Evolutionary conservation across 2,797 vertebrate genomes (phyloP), one percentile per base, ranked within the genome.

Genomic region (Manis javanica): DNA sequence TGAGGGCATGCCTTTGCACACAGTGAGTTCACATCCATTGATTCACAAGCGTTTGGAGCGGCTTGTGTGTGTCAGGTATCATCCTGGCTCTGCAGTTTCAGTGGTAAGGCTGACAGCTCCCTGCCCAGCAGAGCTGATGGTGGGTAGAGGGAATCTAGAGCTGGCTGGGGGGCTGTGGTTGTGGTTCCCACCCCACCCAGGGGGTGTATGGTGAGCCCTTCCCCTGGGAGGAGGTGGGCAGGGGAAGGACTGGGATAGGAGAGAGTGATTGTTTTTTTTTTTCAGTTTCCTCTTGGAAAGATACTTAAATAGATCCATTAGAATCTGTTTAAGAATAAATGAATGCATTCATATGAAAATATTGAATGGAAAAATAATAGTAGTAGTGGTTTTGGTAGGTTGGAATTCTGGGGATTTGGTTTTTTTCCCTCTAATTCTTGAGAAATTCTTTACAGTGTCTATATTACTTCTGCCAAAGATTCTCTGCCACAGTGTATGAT

Each of bases 301-400:
- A 63, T 66, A 64, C 46, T 69, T 83, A 42, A 66, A 23, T 83
- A 83, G 57, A 61, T 57, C n/a, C 84, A 12, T 88, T 91, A 81
- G 77, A 77, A 57, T 85, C 82, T 74, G 14, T 87, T 83, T 78
- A 90, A 66, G 78, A 68, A 90, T 75, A 64, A 96, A 72, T 34
- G 46, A 92, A 66, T 3, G 3, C 7, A 78, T 84, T 83, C 57
- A 61, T 46, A 21, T 96, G 87, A 74, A 16, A 49, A 16, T 18
- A 51, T 46, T 77, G 34, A 75, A 69, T 26, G 37, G 42, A 71
- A 86, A 72, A 74, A 75, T 63, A 59, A 57, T 68, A 12, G 49
- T 72, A 51, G 7, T 84, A 64, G 69, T 71, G 37, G 59, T 59
- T 88, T 46, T 82, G 15, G n/a, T 85, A 37, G 15, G 49, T 90